Conservation (phyloP, 2,888 invertebrate species). For the Steinernema hermaphroditum region DNA sequence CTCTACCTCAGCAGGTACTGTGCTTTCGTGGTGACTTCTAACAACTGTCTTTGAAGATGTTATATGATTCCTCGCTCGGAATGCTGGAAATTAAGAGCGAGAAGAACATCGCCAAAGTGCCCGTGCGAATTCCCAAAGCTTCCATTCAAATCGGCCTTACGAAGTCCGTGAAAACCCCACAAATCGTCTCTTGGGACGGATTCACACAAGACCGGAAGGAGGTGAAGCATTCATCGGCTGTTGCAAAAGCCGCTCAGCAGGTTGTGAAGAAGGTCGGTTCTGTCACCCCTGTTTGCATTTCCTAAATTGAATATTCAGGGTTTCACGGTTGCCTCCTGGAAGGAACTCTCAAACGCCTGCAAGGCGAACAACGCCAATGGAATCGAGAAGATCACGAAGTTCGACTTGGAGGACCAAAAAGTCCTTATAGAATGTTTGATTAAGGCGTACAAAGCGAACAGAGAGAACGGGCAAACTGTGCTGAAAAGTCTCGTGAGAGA, state of each 20-base stretch:
- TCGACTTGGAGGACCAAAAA: neutral
- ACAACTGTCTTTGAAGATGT: neutral
- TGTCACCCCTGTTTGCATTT: neutral
- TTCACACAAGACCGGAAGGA: neutral
- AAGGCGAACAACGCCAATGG: neutral
- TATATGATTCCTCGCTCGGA: slow-evolving; percentile 3
- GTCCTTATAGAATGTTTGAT: neutral
- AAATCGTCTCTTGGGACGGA: neutral
- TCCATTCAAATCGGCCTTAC: slow-evolving; percentile 14
- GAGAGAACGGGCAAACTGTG: no score
- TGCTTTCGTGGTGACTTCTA: neutral
- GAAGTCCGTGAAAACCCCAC: neutral
- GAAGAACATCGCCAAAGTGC: slow-evolving; percentile 3
- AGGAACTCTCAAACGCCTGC: neutral
- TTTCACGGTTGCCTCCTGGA: neutral
- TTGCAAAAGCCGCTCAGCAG: neutral
- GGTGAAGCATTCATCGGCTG: neutral
- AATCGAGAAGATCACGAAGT: neutral
- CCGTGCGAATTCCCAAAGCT: slow-evolving; percentile 1
- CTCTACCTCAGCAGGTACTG: neutral
- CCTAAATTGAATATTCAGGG: neutral
- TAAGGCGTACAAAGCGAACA: neutral
- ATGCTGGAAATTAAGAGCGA: slow-evolving; percentile 10
- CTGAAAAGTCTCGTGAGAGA: neutral
- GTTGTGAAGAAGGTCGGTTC: neutral